phyloP scores from a whole-genome alignment of 2,113 vertebrate genomes.

The Nematolebias whitei region DNA sequence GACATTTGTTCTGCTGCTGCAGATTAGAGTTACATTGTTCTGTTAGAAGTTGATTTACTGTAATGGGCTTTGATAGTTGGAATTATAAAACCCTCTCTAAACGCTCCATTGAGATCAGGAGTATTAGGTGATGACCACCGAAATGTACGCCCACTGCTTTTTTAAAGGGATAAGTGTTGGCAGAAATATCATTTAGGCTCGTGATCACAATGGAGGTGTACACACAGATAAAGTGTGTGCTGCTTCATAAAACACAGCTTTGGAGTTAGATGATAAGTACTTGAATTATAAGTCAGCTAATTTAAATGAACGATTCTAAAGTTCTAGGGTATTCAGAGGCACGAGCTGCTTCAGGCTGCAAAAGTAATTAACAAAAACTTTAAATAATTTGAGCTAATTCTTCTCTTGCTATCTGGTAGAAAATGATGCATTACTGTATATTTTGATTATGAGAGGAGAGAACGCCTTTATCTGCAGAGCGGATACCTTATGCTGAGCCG shows the following conservation, averaged over 20 bases:
- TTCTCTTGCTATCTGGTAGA: constrained; percentile 78
- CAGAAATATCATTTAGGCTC: constrained; percentile 82
- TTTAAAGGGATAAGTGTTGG: constrained; percentile 82
- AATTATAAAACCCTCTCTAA: constrained; percentile 83
- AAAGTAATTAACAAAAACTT: constrained; percentile 85
- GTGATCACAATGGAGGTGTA: constrained; percentile 81
- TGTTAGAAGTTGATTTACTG: constrained; percentile 81
- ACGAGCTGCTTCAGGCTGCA: constrained; percentile 75
- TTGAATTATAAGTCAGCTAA: constrained; percentile 83
- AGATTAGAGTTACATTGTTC: constrained; percentile 74
- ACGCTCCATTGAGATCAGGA: constrained; percentile 79
- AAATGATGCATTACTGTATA: constrained; percentile 80
- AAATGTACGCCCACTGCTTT: constrained; percentile 82
- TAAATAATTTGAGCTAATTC: constrained; percentile 84
- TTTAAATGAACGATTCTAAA: constrained; percentile 78
- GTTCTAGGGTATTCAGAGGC: constrained; percentile 79
- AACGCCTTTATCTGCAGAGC: constrained; percentile 77
- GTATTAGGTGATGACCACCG: constrained; percentile 79
- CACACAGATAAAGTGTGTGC: constrained; percentile 79
- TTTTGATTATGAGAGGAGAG: constrained; percentile 79
- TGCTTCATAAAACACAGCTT: constrained; percentile 79
- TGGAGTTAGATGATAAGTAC: constrained; percentile 82
- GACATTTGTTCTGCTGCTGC: constrained; percentile 73
- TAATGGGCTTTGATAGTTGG: constrained; percentile 83
- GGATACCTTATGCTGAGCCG: constrained; percentile 78